phyloP scores from a whole-genome alignment of 2,797 vertebrate genomes.

The Pagetopsis macropterus region DNA sequence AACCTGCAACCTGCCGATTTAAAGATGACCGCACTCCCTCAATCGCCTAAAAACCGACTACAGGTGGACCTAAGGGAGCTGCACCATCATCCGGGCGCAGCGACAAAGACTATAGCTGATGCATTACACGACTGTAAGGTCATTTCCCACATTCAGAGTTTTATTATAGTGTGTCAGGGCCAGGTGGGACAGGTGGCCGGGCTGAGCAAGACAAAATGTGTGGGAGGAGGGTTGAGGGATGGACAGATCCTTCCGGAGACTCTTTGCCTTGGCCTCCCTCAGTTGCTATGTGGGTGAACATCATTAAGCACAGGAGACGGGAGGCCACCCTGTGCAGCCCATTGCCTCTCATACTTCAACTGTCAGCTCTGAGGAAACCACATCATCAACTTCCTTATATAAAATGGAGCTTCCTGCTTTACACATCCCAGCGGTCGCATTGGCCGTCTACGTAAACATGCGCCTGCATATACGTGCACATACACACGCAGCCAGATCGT shows the following conservation, averaged over 20 bases:
- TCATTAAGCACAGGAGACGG: slow-evolving; percentile 70
- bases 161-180: slow-evolving; percentile 61
- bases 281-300: slow-evolving; percentile 45
- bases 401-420: slow-evolving; percentile 61
- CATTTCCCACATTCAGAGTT: slow-evolving; percentile 34
- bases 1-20: no score
- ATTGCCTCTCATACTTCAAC: slow-evolving; percentile 32
- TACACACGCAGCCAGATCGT: slow-evolving; percentile 15
- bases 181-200: slow-evolving; percentile 67
- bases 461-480: not conserved
- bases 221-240: not conserved
- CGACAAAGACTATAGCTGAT: slow-evolving; percentile 19
- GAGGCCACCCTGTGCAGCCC: slow-evolving; percentile 48
- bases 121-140: slow-evolving; percentile 16
- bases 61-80: slow-evolving; percentile 10
- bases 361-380: slow-evolving; percentile 44
- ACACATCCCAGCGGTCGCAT: slow-evolving; percentile 37
- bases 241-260: slow-evolving; percentile 47
- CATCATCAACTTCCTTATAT: slow-evolving; percentile 57
- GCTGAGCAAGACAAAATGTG: not conserved
- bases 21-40: no score
- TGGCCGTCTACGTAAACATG: slow-evolving; percentile 7
- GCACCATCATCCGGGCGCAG: not conserved
- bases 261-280: slow-evolving; percentile 27
- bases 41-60: slow-evolving; percentile 10